These are phyloP conservation scores for Agrochola litura DNA, from an alignment of 2,888 invertebrate genomes.

Conservation along the genomic window DNA sequence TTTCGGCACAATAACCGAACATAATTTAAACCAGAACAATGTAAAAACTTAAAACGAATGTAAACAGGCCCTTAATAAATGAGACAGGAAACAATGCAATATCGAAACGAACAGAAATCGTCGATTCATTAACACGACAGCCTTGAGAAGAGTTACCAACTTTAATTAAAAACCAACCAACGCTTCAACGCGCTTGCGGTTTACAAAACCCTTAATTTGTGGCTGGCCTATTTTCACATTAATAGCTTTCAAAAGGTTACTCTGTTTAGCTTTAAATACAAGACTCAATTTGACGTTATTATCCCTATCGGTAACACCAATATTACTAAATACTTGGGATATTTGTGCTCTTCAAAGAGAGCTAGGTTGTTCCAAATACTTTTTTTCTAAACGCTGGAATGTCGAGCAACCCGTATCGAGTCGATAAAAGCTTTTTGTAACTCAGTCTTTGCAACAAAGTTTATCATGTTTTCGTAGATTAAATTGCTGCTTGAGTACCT, in stretches of 20 bases:
- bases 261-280: slow-evolving; percentile 20
- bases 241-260: slow-evolving; percentile 57
- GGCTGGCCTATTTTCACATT: slow-evolving; percentile 62
- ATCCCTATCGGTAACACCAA: not conserved
- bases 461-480: not conserved
- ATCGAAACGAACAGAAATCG: slow-evolving; percentile 82
- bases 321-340: slow-evolving; percentile 27
- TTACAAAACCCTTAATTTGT: slow-evolving; percentile 86
- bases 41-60: slow-evolving; percentile 58
- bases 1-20: slow-evolving; percentile 51
- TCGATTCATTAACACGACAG: slow-evolving; percentile 82
- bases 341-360: not conserved
- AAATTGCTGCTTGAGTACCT: not conserved
- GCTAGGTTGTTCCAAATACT: slow-evolving; percentile 1
- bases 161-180: slow-evolving; percentile 88
- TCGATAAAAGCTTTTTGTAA: slow-evolving; percentile 7
- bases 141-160: slow-evolving; percentile 84
- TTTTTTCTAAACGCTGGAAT: not conserved
- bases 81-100: slow-evolving; percentile 75
- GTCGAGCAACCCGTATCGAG: slow-evolving; percentile 1
- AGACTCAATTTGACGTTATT: slow-evolving; percentile 22
- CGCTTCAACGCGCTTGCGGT: slow-evolving; percentile 82
- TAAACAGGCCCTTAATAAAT: slow-evolving; percentile 69
- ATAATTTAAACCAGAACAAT: slow-evolving; percentile 46
- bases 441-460: not conserved